phyloP scores from a whole-genome alignment of 2,888 invertebrate species.

The Litoditis marina region DNA sequence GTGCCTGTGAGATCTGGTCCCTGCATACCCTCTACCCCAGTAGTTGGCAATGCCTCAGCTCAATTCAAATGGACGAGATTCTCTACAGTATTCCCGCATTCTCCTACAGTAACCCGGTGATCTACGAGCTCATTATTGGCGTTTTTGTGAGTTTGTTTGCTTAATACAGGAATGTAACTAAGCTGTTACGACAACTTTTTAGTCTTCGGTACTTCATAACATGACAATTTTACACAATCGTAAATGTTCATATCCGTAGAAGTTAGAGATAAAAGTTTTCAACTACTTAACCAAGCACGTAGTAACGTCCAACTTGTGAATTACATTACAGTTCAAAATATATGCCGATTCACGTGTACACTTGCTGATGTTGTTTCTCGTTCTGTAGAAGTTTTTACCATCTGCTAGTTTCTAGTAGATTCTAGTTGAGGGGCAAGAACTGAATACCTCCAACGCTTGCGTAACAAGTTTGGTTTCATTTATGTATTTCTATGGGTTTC shows the following conservation, averaged over 20 bases:
- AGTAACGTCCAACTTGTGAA: no score
- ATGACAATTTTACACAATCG: no score
- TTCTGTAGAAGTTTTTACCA: no score
- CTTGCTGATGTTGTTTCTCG: no score
- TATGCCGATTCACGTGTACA: no score
- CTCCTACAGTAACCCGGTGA: neutral
- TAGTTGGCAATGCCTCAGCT: slow-evolving; percentile 9
- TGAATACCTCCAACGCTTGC: no score
- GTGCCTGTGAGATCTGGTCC: slow-evolving; percentile 14
- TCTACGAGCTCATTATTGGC: neutral
- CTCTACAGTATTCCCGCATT: neutral
- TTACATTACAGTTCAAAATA: no score
- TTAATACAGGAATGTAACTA: neutral
- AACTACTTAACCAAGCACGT: neutral
- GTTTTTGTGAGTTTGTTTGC: neutral
- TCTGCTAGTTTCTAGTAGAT: no score
- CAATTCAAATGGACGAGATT: neutral
- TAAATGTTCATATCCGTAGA: neutral
- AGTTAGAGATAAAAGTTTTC: neutral
- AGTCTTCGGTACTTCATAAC: no score
- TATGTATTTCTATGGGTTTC: neutral
- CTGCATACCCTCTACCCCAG: slow-evolving; percentile 13
- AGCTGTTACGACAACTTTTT: no score
- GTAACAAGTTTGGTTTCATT: neutral
- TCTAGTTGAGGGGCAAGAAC: no score